A percentile compares a stretch with the other conserved stretches of the same genome.
These are phyloP conservation scores for Neopelma chrysocephalum DNA, from an alignment of 2,797 vertebrate species.

Conservation along the genomic window DNA sequence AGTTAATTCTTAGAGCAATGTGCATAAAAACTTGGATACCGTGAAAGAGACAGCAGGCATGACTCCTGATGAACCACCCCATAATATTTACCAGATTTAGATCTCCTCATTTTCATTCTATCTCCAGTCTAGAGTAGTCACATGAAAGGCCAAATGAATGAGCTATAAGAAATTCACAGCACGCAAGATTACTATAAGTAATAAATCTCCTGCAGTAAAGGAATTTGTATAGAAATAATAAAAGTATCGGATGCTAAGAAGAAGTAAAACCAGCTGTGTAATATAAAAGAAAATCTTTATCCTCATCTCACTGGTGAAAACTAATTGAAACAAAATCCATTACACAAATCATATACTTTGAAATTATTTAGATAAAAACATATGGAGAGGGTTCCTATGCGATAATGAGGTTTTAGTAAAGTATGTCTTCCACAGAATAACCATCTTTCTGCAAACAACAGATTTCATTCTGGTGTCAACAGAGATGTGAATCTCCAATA, in stretches of 20 bases:
- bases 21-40: not conserved
- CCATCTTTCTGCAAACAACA: not conserved
- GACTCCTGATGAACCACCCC: not conserved
- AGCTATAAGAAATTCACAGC: conserved; percentile 53
- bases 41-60: not conserved
- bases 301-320: conserved; percentile 53
- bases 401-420: conserved; percentile 1
- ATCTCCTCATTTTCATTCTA: conserved; percentile 12
- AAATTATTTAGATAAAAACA: conserved; percentile 67
- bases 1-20: not conserved
- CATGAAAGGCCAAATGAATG: conserved; percentile 51
- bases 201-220: conserved; percentile 61
- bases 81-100: conserved; percentile 17
- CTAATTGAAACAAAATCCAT: conserved; percentile 63
- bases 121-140: not conserved
- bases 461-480: not conserved
- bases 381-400: conserved; percentile 30
- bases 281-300: conserved; percentile 55
- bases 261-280: conserved; percentile 69
- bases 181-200: conserved; percentile 37
- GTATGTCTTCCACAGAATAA: not conserved
- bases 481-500: not conserved
- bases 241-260: conserved; percentile 54
- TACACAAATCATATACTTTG: conserved; percentile 52
- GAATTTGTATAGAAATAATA: conserved; percentile 59